Evolutionary conservation across 2,797 vertebrate genomes (phyloP).

Genomic region (Argya squamiceps): DNA sequence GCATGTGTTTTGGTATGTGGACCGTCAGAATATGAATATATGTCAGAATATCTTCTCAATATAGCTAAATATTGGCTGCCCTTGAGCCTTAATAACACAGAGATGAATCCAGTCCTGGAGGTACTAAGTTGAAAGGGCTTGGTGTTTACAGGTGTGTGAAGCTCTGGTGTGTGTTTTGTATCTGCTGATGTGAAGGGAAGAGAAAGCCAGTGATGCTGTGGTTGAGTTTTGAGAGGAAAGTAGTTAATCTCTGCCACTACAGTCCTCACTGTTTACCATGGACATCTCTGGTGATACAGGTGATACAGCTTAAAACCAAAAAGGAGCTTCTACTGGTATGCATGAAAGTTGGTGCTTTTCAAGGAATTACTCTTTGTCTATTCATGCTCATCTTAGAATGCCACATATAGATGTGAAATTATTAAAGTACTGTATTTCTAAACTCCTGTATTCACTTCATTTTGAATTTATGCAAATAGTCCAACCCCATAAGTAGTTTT

Average conservation of each 20-base stretch:
- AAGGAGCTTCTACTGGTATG: background rate
- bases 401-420: background rate
- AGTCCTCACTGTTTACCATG: background rate
- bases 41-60: background rate
- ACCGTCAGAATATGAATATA: background rate
- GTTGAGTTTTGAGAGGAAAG: background rate
- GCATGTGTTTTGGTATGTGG: accelerated
- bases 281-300: background rate
- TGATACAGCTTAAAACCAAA: background rate
- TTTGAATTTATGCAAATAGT: background rate
- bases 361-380: background rate
- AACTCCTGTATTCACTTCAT: background rate
- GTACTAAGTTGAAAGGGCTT: background rate
- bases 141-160: background rate
- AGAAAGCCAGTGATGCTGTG: background rate
- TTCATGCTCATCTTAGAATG: background rate
- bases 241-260: background rate
- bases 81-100: background rate
- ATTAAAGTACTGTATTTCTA: background rate
- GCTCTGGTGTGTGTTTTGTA: background rate
- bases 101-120: background rate
- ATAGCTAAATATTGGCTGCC: background rate
- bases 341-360: background rate
- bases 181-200: background rate
- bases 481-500: background rate